These are phyloP conservation scores for Tubiluchus corallicola DNA, from an alignment of 2,888 invertebrate genomes.

Conservation along the genomic window DNA sequence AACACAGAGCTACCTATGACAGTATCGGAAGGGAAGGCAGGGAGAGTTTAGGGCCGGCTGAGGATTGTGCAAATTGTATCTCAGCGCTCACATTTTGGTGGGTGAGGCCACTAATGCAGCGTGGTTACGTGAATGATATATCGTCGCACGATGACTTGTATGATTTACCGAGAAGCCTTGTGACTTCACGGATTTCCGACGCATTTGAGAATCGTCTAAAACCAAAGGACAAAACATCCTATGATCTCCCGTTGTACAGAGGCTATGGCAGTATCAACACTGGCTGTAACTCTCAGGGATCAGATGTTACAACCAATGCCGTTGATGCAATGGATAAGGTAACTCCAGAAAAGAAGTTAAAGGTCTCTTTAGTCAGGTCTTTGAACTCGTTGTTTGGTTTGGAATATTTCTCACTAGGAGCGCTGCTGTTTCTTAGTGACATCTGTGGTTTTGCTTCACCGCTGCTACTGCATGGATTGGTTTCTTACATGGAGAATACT, in stretches of 20 bases:
- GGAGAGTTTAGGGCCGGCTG: constrained; percentile 54
- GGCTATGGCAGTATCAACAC: neutral
- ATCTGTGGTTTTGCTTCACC: constrained; percentile 71
- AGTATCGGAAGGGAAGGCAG: constrained; percentile 36
- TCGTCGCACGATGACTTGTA: constrained; percentile 58
- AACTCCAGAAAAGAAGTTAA: neutral
- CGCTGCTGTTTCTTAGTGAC: constrained; percentile 63
- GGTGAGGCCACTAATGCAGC: constrained; percentile 63
- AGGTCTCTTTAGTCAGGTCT: constrained; percentile 37
- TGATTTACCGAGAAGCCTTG: constrained; percentile 50
- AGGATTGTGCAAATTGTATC: constrained; percentile 48
- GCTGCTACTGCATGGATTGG: constrained; percentile 58
- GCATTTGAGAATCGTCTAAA: constrained; percentile 38
- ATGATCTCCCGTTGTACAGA: neutral
- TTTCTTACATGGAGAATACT: constrained; percentile 54
- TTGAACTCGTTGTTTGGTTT: constrained; percentile 55
- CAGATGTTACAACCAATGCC: neutral
- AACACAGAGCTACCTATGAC: constrained; percentile 7
- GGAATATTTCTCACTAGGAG: constrained; percentile 64
- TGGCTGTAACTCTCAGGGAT: too few species aligned
- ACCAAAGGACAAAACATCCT: too few species aligned
- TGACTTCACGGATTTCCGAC: constrained; percentile 40
- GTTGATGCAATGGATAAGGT: neutral
- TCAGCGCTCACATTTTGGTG: constrained; percentile 66
- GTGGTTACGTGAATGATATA: constrained; percentile 53